These are phyloP conservation scores for Atta cephalotes DNA, from an alignment of 1,140 invertebrate species.

Conservation along the genomic window DNA sequence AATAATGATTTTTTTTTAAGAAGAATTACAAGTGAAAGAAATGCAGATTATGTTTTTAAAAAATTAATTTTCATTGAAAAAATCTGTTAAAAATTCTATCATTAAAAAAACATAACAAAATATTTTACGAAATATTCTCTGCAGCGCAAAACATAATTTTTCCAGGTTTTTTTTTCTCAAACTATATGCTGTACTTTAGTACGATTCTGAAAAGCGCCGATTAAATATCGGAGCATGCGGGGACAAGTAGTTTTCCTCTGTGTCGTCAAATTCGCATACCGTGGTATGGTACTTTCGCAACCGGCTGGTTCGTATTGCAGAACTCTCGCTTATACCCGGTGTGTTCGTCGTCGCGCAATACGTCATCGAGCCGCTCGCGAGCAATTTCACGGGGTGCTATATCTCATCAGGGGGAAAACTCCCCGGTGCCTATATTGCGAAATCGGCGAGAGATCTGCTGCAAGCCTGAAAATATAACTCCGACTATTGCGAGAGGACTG, in stretches of 20 bases:
- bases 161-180: not conserved
- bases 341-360: conserved; percentile 56
- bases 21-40: not conserved
- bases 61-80: not conserved
- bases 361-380: conserved; percentile 53
- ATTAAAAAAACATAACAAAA: not conserved
- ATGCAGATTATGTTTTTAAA: not conserved
- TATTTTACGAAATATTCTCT: not conserved
- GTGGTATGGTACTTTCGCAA: conserved; percentile 25
- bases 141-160: not conserved
- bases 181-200: conserved; percentile 2
- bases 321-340: conserved; percentile 43
- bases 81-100: not conserved
- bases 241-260: conserved; percentile 40
- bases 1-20: not conserved
- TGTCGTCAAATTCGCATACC: conserved; percentile 50
- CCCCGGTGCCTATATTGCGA: conserved; percentile 63
- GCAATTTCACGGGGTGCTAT: conserved; percentile 69
- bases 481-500: conserved; percentile 34
- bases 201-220: not conserved
- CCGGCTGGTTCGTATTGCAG: conserved; percentile 21
- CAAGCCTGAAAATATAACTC: conserved; percentile 70
- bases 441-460: conserved; percentile 68
- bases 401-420: conserved; percentile 66
- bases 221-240: conserved; percentile 20